A percentile compares a stretch with the other conserved stretches of the same genome.
phyloP scores from a whole-genome alignment of 2,113 vertebrate genomes.

The Thomomys bottae region DNA sequence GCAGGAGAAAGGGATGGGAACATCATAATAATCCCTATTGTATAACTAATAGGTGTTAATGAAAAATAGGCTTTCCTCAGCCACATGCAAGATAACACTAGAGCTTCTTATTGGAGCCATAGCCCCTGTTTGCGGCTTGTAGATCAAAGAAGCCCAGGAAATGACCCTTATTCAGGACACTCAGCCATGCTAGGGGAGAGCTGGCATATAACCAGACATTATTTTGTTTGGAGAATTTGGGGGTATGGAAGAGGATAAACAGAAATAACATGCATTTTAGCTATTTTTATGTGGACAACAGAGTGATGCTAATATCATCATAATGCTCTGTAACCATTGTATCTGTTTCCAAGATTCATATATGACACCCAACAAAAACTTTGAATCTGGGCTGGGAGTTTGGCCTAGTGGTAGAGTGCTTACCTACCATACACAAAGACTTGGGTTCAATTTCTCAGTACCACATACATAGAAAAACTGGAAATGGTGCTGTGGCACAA shows the following conservation, averaged over 20 bases:
- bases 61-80: no score
- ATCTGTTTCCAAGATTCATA: not conserved
- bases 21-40: no score
- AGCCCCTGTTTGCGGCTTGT: not conserved
- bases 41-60: no score
- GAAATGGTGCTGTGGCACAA: no score
- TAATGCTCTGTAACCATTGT: not conserved
- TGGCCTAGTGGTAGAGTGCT: no score
- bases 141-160: not conserved
- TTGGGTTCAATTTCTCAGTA: no score
- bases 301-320: not conserved
- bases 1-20: no score
- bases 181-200: not conserved
- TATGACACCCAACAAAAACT: not conserved
- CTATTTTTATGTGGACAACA: not conserved
- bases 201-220: not conserved
- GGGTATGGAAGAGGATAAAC: not conserved
- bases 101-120: not conserved
- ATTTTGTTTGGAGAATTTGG: not conserved
- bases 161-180: not conserved
- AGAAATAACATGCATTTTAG: not conserved
- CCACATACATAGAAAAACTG: no score
- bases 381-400: no score
- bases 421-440: no score
- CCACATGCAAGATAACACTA: rapidly evolving